Conservation (phyloP, 2,888 invertebrate genomes). For the Callosobruchus maculatus region DNA sequence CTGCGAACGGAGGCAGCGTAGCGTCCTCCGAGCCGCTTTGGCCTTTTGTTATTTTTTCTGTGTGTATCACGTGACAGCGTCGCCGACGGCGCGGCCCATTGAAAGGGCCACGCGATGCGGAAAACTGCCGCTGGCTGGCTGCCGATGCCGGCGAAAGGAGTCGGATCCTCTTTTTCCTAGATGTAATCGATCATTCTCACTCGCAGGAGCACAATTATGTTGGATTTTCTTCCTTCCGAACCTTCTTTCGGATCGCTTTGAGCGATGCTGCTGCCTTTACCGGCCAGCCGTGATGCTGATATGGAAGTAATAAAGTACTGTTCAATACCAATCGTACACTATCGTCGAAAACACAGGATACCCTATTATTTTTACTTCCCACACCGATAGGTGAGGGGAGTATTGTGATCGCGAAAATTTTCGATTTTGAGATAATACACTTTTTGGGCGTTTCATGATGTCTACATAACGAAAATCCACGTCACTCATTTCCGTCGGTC, state of each 20-base stretch:
- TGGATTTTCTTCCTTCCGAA: neutral
- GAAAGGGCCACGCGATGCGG: neutral
- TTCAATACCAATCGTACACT: too few relatives aligned
- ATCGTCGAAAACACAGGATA: too few relatives aligned
- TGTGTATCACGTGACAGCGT: neutral
- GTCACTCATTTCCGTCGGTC: too few relatives aligned
- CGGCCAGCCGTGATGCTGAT: neutral
- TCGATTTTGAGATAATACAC: too few relatives aligned
- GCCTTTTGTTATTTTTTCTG: neutral
- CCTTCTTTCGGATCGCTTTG: neutral
- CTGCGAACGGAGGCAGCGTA: neutral
- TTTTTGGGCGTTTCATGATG: too few relatives aligned
- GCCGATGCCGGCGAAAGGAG: neutral
- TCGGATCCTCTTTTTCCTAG: neutral
- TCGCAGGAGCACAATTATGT: neutral
- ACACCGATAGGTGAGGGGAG: too few relatives aligned
- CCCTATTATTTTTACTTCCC: too few relatives aligned
- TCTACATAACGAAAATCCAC: too few relatives aligned
- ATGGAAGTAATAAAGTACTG: neutral
- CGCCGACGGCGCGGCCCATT: neutral
- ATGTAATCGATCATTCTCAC: neutral
- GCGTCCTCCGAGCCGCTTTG: neutral
- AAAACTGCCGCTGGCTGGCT: neutral
- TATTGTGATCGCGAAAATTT: too few relatives aligned
- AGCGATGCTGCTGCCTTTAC: neutral